These are phyloP conservation scores for Crocuta crocuta DNA, from an alignment of 2,113 vertebrate genomes.

Conservation along the genomic window DNA sequence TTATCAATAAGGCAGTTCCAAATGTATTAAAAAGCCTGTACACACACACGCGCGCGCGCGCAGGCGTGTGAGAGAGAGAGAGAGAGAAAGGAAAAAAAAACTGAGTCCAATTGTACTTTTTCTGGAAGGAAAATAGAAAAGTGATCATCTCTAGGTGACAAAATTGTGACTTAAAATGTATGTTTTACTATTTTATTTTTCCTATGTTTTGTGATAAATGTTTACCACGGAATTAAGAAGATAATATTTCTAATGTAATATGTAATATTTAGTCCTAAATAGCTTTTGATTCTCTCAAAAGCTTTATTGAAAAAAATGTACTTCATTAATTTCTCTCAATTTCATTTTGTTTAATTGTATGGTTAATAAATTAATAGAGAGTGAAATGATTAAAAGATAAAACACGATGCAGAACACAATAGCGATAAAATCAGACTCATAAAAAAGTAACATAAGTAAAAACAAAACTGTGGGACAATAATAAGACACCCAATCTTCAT, in stretches of 20 bases:
- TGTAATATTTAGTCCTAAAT: neutral
- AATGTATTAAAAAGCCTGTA: neutral
- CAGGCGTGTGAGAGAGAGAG: too few relatives aligned
- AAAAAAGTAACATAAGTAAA: neutral
- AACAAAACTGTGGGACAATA: neutral
- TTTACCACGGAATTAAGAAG: neutral
- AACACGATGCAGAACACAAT: neutral
- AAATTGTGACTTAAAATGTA: neutral
- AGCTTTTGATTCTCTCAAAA: neutral
- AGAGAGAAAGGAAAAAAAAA: neutral
- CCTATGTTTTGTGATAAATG: neutral
- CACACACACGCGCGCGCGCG: too few relatives aligned
- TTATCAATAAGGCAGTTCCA: neutral
- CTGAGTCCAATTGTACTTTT: neutral
- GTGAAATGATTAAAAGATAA: neutral
- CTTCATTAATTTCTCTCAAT: neutral
- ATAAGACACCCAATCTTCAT: neutral
- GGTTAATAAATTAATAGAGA: neutral
- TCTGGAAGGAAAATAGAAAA: neutral
- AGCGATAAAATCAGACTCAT: neutral
- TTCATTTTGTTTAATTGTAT: neutral
- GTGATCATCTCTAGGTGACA: neutral
- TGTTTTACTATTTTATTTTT: neutral
- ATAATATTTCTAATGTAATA: neutral
- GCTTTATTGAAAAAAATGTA: neutral